Percentiles rank a stretch among this genome's conserved stretches.
Evolutionary conservation across 2,888 invertebrate genomes (phyloP).

Genomic region (Pterostichus niger): DNA sequence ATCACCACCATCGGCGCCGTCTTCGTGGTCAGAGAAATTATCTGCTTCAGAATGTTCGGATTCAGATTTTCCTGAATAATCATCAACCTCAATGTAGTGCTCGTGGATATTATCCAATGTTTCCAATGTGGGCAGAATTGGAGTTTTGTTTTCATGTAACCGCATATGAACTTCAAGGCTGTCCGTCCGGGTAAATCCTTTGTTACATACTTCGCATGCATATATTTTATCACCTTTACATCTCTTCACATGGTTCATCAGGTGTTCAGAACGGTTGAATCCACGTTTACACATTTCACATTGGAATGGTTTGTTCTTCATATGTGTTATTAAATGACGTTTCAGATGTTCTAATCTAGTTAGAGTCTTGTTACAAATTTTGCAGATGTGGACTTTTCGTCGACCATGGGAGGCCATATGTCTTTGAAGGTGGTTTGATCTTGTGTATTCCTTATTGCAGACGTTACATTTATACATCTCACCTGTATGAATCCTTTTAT

Average conservation of each 20-base stretch:
- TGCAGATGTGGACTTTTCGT: slow-evolving; percentile 75
- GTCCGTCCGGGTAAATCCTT: slow-evolving; percentile 76
- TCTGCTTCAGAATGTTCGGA: slow-evolving; percentile 69
- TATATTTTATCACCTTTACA: slow-evolving; percentile 77
- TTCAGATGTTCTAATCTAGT: slow-evolving; percentile 76
- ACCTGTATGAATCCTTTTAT: slow-evolving; percentile 75
- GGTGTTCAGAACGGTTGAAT: slow-evolving; percentile 75
- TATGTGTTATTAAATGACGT: slow-evolving; percentile 75
- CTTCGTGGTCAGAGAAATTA: slow-evolving; percentile 70
- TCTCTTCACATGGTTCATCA: slow-evolving; percentile 74
- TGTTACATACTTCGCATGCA: slow-evolving; percentile 77
- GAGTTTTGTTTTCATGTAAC: slow-evolving; percentile 74
- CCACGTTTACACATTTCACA: slow-evolving; percentile 76
- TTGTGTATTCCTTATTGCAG: slow-evolving; percentile 75
- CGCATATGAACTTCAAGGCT: slow-evolving; percentile 75
- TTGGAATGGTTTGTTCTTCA: slow-evolving; percentile 75
- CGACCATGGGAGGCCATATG: slow-evolving; percentile 75
- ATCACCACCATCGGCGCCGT: slow-evolving; percentile 69
- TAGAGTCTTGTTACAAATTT: slow-evolving; percentile 76
- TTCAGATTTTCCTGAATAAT: slow-evolving; percentile 59
- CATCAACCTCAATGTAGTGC: slow-evolving; percentile 74
- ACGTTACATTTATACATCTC: slow-evolving; percentile 75
- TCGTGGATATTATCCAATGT: slow-evolving; percentile 76
- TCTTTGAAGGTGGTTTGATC: slow-evolving; percentile 74
- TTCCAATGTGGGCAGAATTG: slow-evolving; percentile 75